Evolutionary conservation across 2,113 vertebrate species (phyloP).

Genomic region (Callorhinus ursinus): DNA sequence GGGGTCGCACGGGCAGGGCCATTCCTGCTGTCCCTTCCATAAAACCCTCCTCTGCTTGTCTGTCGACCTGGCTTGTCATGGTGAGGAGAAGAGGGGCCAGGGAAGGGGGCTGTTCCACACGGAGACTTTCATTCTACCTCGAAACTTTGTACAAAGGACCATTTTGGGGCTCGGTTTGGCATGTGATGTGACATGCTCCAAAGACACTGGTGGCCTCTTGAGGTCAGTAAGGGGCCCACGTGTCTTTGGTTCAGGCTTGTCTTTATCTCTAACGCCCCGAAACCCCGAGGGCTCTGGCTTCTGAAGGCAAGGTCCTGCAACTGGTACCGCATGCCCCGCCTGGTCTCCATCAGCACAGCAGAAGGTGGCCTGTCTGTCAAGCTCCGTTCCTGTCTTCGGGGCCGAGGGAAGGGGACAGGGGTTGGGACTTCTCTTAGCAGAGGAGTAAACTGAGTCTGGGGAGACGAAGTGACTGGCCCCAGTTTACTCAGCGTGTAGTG

Average conservation of each 20-base stretch:
- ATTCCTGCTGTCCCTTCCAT: not conserved
- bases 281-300: not conserved
- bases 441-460: not conserved
- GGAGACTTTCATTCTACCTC: not conserved
- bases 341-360: not conserved
- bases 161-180: not conserved
- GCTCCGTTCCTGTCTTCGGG: not conserved
- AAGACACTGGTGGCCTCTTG: not conserved
- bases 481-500: not conserved
- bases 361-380: not conserved
- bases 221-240: not conserved
- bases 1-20: not conserved
- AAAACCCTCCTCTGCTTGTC: not conserved
- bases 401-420: not conserved
- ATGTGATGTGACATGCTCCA: not conserved
- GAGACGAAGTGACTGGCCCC: not conserved
- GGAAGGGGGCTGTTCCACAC: not conserved
- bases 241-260: not conserved
- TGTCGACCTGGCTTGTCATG: not conserved
- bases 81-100: not conserved
- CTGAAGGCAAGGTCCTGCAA: not conserved
- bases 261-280: not conserved
- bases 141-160: not conserved
- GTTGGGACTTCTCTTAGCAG: not conserved
- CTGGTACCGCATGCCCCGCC: accelerated